Evolutionary conservation across 2,888 invertebrate species (phyloP), one percentile per base, ranked within the genome.

Genomic region (Drosophila diplacantha): DNA sequence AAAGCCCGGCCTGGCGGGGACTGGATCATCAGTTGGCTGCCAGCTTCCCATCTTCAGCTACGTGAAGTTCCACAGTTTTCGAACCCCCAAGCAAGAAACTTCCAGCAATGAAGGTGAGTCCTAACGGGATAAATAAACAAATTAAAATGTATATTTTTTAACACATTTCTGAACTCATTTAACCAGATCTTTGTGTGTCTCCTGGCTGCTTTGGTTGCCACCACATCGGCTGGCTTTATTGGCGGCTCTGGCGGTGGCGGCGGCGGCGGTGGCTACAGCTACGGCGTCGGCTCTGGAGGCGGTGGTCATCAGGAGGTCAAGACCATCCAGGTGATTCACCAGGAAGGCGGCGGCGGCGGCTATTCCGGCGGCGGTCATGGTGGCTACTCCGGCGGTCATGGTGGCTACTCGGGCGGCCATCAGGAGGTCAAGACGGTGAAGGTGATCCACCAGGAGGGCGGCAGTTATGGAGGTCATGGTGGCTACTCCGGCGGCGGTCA

Each of bases 81-180:
- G 39, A 67, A 63, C 31, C 66, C 50, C 69, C 63, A 83, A 83
- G 81, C 73, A 70, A 71, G 76, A 81, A 83, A 81, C 81, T 81
- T 81, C 82, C 81, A 79, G 82, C 79, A 58, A 78, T 81, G 81
- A 81, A 70, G 81, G 81, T 81, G 62, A 66, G 67, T 51, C n/a
- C 16, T n/a, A 4, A 1, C 1, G 3, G 9, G 9, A 8, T 24
- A 8, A 6, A 6, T 6, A 24, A 26, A 3, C 26, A 8, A 8
- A 26, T 26, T 26, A 26, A 8, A 24, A 29, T 29, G 1, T 22
- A 1, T 22, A 29, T 29, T 29, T 11, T 29, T 29, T 29, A 29
- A 29, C 29, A 3, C 9, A 11, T 9, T 11, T 11, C 29, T 6
- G 9, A 11, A 29, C 11, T 29, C 3, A 29, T 29, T 29, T 29